A percentile compares a stretch with the other conserved stretches of the same genome.
Conservation (phyloP, 2,888 invertebrate species). For the Auanema freiburgensis region DNA sequence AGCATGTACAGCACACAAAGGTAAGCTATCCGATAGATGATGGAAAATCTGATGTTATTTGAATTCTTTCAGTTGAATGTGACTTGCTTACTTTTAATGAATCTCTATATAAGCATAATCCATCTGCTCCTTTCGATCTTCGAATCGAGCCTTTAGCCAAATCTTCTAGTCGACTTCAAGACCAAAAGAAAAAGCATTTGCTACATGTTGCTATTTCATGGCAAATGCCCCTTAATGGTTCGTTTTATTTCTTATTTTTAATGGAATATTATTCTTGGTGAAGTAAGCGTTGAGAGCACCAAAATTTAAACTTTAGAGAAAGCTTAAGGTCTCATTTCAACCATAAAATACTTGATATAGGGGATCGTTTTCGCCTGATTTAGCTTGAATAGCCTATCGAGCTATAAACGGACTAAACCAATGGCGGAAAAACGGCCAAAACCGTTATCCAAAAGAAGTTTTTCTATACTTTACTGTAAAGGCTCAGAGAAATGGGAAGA, state of each 20-base stretch:
- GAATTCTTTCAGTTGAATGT: background rate
- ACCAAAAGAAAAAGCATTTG: conserved; percentile 40
- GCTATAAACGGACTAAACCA: too few relatives aligned
- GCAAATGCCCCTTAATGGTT: conserved; percentile 54
- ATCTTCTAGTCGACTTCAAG: conserved; percentile 32
- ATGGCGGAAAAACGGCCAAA: too few relatives aligned
- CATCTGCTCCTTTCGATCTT: conserved; percentile 58
- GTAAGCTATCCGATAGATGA: conserved; percentile 25
- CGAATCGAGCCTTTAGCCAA: conserved; percentile 55
- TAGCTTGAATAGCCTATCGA: too few relatives aligned
- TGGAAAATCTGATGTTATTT: background rate
- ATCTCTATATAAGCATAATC: conserved; percentile 31
- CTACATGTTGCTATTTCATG: conserved; percentile 62
- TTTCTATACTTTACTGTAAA: background rate
- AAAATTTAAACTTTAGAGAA: background rate
- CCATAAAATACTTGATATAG: too few relatives aligned
- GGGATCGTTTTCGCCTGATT: too few relatives aligned
- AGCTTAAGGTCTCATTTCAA: background rate
- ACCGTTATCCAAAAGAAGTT: too few relatives aligned
- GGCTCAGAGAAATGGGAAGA: background rate
- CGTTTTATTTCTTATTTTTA: background rate
- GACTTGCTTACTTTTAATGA: conserved; percentile 12
- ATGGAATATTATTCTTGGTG: background rate
- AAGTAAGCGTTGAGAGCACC: background rate
- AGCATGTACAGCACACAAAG: conserved; percentile 47